Percentiles rank a stretch among this genome's conserved stretches.
phyloP scores from a whole-genome alignment of 2,113 vertebrate species.

The Gambusia holbrooki region DNA sequence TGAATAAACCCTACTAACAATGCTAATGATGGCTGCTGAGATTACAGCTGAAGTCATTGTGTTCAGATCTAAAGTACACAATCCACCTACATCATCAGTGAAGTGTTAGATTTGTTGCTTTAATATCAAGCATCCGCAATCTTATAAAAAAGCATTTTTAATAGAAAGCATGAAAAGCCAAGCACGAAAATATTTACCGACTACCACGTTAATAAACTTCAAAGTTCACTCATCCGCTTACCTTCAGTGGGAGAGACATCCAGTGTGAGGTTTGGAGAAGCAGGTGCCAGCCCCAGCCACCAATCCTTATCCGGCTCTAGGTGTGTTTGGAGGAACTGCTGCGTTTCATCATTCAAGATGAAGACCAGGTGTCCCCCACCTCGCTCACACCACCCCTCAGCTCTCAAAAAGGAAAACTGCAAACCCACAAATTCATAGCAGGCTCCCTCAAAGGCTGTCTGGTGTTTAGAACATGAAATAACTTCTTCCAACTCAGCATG shows the following conservation, averaged over 20 bases:
- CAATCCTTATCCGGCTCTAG: constrained; percentile 84
- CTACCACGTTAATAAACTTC: not conserved
- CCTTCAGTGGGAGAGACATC: constrained; percentile 70
- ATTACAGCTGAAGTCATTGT: constrained; percentile 2
- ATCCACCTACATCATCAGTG: not conserved
- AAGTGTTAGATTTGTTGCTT: not conserved
- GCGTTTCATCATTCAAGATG: constrained; percentile 86
- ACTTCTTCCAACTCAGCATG: constrained; percentile 59
- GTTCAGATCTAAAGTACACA: not conserved
- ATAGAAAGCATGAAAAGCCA: no score
- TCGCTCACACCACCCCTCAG: constrained; percentile 92
- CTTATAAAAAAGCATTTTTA: no score
- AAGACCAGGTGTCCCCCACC: constrained; percentile 90
- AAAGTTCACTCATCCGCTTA: constrained; percentile 41
- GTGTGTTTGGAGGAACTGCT: constrained; percentile 87
- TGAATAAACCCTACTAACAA: constrained; percentile 34
- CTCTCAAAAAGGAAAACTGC: constrained; percentile 77
- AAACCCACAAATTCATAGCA: constrained; percentile 90
- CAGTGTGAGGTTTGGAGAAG: constrained; percentile 79
- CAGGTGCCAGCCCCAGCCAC: constrained; percentile 90
- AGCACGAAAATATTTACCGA: not conserved
- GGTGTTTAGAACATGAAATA: constrained; percentile 80
- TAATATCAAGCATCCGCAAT: not conserved
- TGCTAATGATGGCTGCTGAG: constrained; percentile 16
- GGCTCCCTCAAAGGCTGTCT: constrained; percentile 84